A percentile compares a stretch with the other conserved stretches of the same genome.
phyloP scores from a whole-genome alignment of 1,140 invertebrate species.

The Mactra quadrangularis region DNA sequence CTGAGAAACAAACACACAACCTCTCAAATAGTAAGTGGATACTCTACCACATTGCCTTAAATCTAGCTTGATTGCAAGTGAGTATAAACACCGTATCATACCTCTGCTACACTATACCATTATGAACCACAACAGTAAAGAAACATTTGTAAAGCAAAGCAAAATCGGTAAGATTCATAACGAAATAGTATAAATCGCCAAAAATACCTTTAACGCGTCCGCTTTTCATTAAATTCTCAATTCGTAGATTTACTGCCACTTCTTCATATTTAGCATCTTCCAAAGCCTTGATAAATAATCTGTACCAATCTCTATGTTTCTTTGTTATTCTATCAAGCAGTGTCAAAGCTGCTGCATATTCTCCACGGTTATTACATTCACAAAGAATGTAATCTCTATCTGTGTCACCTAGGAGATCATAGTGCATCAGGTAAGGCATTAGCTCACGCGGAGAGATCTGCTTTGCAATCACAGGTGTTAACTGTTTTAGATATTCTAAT shows the following conservation, averaged over 20 bases:
- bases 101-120: too few relatives aligned
- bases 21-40: too few relatives aligned
- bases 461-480: not conserved
- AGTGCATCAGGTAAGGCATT: not conserved
- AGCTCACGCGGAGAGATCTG: not conserved
- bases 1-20: too few relatives aligned
- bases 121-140: too few relatives aligned
- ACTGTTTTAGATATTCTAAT: not conserved
- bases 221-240: not conserved
- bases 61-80: too few relatives aligned
- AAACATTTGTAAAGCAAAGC: too few relatives aligned
- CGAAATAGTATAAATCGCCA: too few relatives aligned
- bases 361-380: slow-evolving; percentile 3
- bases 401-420: not conserved
- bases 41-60: too few relatives aligned
- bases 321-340: slow-evolving; percentile 4
- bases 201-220: not conserved
- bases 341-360: not conserved
- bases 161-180: too few relatives aligned
- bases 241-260: not conserved
- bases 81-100: too few relatives aligned
- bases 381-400: slow-evolving; percentile 12
- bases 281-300: slow-evolving; percentile 1
- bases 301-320: slow-evolving; percentile 30
- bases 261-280: not conserved